phyloP scores from a whole-genome alignment of 2,888 invertebrate genomes.

The Chaetogeoica ovagalla region DNA sequence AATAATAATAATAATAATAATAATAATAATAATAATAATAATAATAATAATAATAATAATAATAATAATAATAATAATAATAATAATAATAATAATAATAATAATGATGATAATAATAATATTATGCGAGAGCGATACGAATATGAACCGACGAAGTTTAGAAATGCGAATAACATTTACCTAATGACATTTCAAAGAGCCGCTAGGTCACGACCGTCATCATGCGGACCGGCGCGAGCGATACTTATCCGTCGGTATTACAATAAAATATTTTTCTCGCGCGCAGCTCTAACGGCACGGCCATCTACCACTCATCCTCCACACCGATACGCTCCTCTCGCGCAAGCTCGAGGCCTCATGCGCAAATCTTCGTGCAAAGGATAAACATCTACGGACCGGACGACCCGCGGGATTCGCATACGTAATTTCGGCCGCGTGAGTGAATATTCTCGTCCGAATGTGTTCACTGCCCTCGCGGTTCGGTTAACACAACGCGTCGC shows the following conservation, averaged over 20 bases:
- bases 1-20: neutral
- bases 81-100: neutral
- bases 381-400: neutral
- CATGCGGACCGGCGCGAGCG: neutral
- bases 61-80: neutral
- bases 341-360: neutral
- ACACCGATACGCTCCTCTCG: no score
- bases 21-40: neutral
- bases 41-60: neutral
- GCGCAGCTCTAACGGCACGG: neutral
- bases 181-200: slow-evolving; percentile 51
- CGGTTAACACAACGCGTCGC: no score
- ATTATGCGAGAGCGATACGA: neutral
- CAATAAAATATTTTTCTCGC: neutral
- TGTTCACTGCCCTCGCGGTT: no score
- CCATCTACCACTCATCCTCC: neutral
- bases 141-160: neutral
- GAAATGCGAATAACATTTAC: slow-evolving; percentile 40
- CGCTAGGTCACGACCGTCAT: slow-evolving; percentile 37
- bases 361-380: neutral
- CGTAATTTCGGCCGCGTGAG: no score
- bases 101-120: neutral
- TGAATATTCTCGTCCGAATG: no score
- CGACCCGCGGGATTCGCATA: no score
- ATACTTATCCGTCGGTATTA: slow-evolving; percentile 19